Conservation (phyloP, 2,888 invertebrate genomes). For the Torymus texanus region DNA sequence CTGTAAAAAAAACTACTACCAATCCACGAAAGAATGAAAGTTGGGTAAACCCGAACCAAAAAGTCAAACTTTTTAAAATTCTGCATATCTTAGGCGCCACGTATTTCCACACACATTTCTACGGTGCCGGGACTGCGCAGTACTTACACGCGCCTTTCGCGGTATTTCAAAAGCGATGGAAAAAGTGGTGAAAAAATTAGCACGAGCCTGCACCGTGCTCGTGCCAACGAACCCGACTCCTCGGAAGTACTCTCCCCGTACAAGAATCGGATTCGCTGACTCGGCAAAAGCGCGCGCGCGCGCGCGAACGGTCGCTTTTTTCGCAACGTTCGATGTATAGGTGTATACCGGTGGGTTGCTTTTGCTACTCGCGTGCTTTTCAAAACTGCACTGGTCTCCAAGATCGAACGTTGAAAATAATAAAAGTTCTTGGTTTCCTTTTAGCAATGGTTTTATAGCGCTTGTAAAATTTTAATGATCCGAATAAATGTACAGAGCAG, state of each 20-base stretch:
- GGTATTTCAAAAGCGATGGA: conserved; percentile 22
- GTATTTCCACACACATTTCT: background rate
- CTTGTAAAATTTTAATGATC: no score
- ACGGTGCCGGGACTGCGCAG: background rate
- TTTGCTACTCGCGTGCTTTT: no score
- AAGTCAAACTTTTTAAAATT: background rate
- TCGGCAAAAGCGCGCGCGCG: background rate
- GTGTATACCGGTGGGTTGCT: no score
- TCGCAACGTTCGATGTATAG: conserved; percentile 3
- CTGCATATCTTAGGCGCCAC: background rate
- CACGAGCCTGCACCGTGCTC: background rate
- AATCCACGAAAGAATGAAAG: background rate
- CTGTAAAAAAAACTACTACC: no score
- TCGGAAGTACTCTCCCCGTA: background rate
- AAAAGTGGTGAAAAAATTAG: background rate
- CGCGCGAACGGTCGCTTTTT: background rate
- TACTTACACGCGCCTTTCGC: background rate
- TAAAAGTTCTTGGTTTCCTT: no score
- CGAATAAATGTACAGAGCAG: no score
- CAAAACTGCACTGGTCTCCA: no score
- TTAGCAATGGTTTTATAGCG: no score
- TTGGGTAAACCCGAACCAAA: background rate
- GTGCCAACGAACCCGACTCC: conserved; percentile 39
- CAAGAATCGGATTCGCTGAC: conserved; percentile 8
- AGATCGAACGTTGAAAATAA: no score